Percentiles rank a stretch among this genome's conserved stretches.
phyloP scores from a whole-genome alignment of 2,888 invertebrate genomes.

The Agrochola circellaris region DNA sequence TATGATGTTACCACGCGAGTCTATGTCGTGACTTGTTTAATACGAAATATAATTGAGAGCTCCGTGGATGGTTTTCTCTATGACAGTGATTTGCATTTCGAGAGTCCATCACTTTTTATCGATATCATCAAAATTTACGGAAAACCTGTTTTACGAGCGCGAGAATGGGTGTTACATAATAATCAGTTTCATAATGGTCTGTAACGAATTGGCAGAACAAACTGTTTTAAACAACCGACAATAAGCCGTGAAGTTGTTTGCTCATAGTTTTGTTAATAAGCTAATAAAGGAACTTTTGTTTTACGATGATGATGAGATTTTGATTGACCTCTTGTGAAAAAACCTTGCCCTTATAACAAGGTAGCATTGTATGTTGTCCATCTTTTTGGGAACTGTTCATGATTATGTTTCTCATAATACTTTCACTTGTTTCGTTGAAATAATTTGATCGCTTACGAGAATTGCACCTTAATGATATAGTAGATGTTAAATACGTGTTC shows the following conservation, averaged over 20 bases:
- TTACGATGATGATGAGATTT: slow-evolving; percentile 52
- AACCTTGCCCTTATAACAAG: slow-evolving; percentile 61
- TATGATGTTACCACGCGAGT: slow-evolving; percentile 65
- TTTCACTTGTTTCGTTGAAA: slow-evolving; percentile 77
- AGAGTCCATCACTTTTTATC: slow-evolving; percentile 45
- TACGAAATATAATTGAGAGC: slow-evolving; percentile 57
- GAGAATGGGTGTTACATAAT: slow-evolving; percentile 70
- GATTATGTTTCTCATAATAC: slow-evolving; percentile 67
- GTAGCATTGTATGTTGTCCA: slow-evolving; percentile 33
- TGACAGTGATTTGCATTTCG: slow-evolving; percentile 41
- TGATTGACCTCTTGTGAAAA: slow-evolving; percentile 56
- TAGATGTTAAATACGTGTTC: slow-evolving; percentile 59
- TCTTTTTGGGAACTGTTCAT: slow-evolving; percentile 58
- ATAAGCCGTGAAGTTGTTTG: slow-evolving; percentile 52
- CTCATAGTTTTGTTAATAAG: slow-evolving; percentile 46
- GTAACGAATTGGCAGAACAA: slow-evolving; percentile 63
- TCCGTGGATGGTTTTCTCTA: slow-evolving; percentile 65
- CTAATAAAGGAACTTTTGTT: slow-evolving; percentile 44
- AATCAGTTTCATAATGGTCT: slow-evolving; percentile 67
- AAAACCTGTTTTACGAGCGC: slow-evolving; percentile 72
- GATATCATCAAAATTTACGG: slow-evolving; percentile 55
- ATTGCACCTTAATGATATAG: slow-evolving; percentile 62
- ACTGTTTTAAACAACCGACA: slow-evolving; percentile 46
- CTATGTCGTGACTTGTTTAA: slow-evolving; percentile 60
- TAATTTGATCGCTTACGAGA: slow-evolving; percentile 73